Base-by-base conservation (phyloP, 2,113 vertebrate species). In the Motacilla alba region DNA sequence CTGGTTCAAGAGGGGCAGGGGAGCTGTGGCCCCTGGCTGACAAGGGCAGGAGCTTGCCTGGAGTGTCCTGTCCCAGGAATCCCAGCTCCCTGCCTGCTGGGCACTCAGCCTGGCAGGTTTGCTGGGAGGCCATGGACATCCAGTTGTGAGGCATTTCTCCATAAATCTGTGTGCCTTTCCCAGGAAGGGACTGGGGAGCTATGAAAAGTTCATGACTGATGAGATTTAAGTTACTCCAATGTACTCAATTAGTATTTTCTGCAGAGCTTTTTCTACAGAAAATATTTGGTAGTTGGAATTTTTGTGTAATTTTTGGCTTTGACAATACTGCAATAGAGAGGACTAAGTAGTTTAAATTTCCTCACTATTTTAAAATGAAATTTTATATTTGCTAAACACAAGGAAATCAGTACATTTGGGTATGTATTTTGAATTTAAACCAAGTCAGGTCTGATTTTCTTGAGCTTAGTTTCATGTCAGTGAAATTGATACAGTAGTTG, bases 61-160 rank as follows among this genome's bases (percentile, higher is more conserved):
- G 58, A 23, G 10, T 14, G 18, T 1, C 1, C 7, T 44, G 33
- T 43, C 43, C 31, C 20, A 28, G n/a, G 64, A 49, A 53, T 31
- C 9, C 60, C 3, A 2, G 7, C 22, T 80, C n/a, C 30, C 19
- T 55, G 23, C 20, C 76, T 43, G 30, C 0, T 0, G 30, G 47
- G 9, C 11, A 27, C 16, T 43, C 49, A 55, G 11, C 20, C 11
- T 35, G 49, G 12, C 15, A 76, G 27, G 30, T 52, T 17, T 76
- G 28, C 63, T 55, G 50, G 16, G 72, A 33, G 75, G 60, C 10
- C 4, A 1, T 39, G 26, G 23, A 17, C 59, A 15, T 16, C 22
- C 18, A 13, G 3, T 15, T 85, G 43, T 22, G 37, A 81, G 27
- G 8, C 23, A 35, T 18, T 63, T 13, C 44, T 74, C 56, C 44